Conservation (phyloP, 2,797 vertebrate species). For the Chrysocyon brachyurus region DNA sequence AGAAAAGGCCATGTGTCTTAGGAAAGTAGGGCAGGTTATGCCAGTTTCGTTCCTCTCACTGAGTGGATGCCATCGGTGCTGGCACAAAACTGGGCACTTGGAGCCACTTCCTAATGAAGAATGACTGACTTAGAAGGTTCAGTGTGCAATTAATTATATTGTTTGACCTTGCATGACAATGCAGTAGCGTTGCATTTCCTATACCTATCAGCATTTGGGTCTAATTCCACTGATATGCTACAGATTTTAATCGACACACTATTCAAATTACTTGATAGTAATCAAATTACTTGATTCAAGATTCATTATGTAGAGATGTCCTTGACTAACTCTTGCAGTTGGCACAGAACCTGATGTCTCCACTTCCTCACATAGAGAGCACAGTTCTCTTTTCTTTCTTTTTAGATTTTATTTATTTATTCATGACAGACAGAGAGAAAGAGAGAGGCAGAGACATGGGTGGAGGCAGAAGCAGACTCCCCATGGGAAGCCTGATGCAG, state of each 20-base stretch:
- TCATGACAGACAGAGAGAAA: too few relatives aligned
- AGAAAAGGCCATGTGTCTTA: rapidly evolving
- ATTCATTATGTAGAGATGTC: neutral
- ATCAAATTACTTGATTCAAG: neutral
- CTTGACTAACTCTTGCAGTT: too few relatives aligned
- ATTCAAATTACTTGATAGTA: neutral
- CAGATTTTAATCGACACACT: neutral
- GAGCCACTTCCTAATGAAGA: neutral
- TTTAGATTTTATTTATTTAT: too few relatives aligned
- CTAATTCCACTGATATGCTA: neutral
- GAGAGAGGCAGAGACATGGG: too few relatives aligned
- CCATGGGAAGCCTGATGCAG: too few relatives aligned
- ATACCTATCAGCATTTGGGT: neutral
- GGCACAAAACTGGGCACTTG: rapidly evolving
- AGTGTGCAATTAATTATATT: rapidly evolving
- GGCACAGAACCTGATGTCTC: neutral
- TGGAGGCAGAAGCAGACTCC: too few relatives aligned
- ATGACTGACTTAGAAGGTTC: rapidly evolving
- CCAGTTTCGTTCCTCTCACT: rapidly evolving
- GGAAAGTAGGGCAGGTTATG: rapidly evolving
- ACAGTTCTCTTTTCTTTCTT: neutral
- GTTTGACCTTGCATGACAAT: rapidly evolving
- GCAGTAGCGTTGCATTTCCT: neutral
- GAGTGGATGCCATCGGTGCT: rapidly evolving
- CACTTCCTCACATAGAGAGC: rapidly evolving